A percentile compares a stretch with the other conserved stretches of the same genome.
phyloP scores from a whole-genome alignment of 2,113 vertebrate species.

The Thryonomys swinderianus region DNA sequence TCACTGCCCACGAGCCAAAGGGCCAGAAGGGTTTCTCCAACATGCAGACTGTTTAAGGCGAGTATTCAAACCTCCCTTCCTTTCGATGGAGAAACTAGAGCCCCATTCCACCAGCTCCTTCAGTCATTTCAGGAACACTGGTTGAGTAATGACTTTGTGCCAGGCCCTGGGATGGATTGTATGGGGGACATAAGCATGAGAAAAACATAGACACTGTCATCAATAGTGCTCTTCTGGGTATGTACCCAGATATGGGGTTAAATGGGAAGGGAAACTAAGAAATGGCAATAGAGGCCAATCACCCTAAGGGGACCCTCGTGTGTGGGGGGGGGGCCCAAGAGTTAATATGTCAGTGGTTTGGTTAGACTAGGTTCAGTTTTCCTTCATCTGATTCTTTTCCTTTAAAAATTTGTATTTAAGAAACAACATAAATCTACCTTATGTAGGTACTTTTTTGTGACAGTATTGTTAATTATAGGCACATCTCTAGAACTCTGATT shows the following conservation, averaged over 20 bases:
- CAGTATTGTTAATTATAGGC: not conserved
- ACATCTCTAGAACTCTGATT: not conserved
- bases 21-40: not conserved
- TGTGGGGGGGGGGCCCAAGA: not conserved
- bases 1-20: slow-evolving; percentile 14
- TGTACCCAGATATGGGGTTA: no score
- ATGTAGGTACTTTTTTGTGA: not conserved
- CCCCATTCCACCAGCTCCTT: not conserved
- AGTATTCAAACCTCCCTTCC: not conserved
- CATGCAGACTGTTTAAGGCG: not conserved
- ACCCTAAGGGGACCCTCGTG: not conserved
- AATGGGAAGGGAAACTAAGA: not conserved
- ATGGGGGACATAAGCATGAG: not conserved
- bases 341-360: not conserved
- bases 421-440: not conserved
- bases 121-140: not conserved
- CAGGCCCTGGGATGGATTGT: not conserved
- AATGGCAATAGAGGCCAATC: not conserved
- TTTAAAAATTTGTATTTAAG: not conserved
- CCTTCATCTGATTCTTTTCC: not conserved
- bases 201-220: not conserved
- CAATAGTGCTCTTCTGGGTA: not conserved
- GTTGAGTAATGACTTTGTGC: not conserved
- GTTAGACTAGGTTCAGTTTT: not conserved
- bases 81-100: not conserved